Base-by-base conservation (phyloP, 2,888 invertebrate genomes). In the Dryococelus australis region DNA sequence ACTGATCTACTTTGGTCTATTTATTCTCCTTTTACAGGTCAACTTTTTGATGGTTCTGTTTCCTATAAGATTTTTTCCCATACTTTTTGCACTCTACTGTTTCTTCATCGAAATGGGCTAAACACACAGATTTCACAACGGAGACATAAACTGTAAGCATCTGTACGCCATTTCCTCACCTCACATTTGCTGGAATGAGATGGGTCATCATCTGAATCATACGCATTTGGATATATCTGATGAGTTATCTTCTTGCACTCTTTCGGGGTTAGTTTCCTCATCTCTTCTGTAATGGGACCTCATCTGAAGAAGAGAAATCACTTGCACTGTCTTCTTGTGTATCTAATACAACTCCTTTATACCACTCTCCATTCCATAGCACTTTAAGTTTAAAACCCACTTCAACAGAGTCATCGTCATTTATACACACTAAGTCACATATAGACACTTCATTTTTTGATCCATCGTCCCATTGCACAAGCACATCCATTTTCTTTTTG, bases 391-490 rank as follows among this genome's bases (percentile, higher is more conserved):
- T 16, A 65, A 8, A 16, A 65, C 65, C 65, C 65, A 65, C 65
- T 65, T 16, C 65, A 65, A 65, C 10, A 65, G 65, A n/a, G n/a
- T 65, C 65, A 65, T 65, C 24, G 65, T 65, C 65, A 65, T 65
- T 65, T 65, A 16, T 65, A 65, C 65, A 65, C 65, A 65, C 65
- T 65, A 65, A 65, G 65, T 65, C 13, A 65, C 24, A 20, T 65
- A 8, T 65, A 65, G 20, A 65, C 8, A 65, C 65, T 65, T 12
- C 20, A 65, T 65, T 65, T 65, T 20, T 20, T 65, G 65, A 12
- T 65, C 24, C 65, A 65, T 65, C 65, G 20, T 65, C 65, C 65
- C 65, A 65, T 65, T 65, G 65, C 65, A 65, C 65, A 65, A 65
- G 65, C 65, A 65, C 65, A 65, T 65, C 65, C 65, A 65, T 65